Evolutionary conservation across 2,113 vertebrate species (phyloP), one percentile per base, ranked within the genome.

Genomic region (Chinchilla lanigera): DNA sequence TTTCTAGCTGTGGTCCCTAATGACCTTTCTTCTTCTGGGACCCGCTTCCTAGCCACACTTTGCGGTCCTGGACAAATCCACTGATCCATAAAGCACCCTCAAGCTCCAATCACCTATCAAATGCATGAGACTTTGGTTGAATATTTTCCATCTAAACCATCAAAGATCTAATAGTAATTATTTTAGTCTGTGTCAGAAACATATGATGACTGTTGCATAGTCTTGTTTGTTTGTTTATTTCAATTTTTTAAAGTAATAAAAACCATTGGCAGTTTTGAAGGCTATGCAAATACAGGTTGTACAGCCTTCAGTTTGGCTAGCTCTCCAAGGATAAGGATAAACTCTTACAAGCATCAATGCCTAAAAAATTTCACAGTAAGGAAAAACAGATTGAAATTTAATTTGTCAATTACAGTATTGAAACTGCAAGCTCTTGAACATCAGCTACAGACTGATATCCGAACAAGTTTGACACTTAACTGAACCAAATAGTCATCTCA

Each of bases 321-420:
- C 1, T 44, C 35, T 63, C 11, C 38, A 92, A 89, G 44, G 22
- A 81, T 65, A 82, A 93, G 91, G 38, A 82, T 7, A 93, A 96
- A 83, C 30, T 86, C 44, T 93, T 92, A 75, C 30, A 83, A 86
- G 96, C 6, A 38, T 82, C 47, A 95, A 78, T 86, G 11, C 35
- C 71, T 84, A 58, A 83, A 78, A 94, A 83, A 30, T 13, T 82
- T 86, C 17, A 75, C 44, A 75, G 50, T 50, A 77, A 86, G 47
- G 44, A 33, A 50, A 77, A 24, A 86, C 56, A 50, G 16, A 78
- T 54, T 81, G 54, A 8, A 87, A 87, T 84, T 87, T 28, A 3
- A 71, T 93, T 95, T 84, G 35, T 90, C 47, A 61, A 87, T 95
- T 83, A 47, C 26, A 96, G 4, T 33, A 58, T 28, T 92, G 30